phyloP scores from a whole-genome alignment of 1,140 invertebrate species.

The Eupeodes corollae region DNA sequence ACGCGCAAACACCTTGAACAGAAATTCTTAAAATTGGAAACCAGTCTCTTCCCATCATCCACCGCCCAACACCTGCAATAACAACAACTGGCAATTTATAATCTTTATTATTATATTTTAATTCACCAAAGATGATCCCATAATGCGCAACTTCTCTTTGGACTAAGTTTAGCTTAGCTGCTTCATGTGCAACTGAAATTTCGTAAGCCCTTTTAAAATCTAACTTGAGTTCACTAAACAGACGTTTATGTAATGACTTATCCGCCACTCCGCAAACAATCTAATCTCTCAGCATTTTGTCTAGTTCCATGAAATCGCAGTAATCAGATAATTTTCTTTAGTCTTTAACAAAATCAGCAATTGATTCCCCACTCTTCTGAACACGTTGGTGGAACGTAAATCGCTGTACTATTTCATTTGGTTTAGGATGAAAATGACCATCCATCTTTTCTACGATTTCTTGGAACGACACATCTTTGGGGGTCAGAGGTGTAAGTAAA shows the following conservation, averaged over 20 bases:
- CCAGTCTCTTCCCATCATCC: constrained; percentile 15
- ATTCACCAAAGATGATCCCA: background rate
- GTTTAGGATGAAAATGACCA: too few relatives aligned
- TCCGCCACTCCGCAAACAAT: too few relatives aligned
- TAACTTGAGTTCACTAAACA: constrained; percentile 4
- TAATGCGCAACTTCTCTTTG: background rate
- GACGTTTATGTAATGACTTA: constrained; percentile 5
- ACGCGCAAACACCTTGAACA: constrained; percentile 4
- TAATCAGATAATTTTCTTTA: constrained; percentile 10
- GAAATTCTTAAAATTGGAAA: constrained; percentile 9
- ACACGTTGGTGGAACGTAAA: constrained; percentile 13
- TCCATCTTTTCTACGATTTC: too few relatives aligned
- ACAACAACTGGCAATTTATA: constrained; percentile 6
- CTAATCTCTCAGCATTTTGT: too few relatives aligned
- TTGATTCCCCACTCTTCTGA: too few relatives aligned
- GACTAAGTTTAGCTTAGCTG: background rate
- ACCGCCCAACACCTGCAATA: constrained; percentile 2
- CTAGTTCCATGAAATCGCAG: too few relatives aligned
- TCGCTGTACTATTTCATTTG: too few relatives aligned
- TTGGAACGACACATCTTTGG: too few relatives aligned
- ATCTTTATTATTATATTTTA: background rate
- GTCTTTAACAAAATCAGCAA: constrained; percentile 12
- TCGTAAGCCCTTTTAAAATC: too few relatives aligned
- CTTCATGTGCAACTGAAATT: too few relatives aligned
- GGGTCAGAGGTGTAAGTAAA: too few relatives aligned